These are phyloP conservation scores for Distichodus sexfasciatus DNA, from an alignment of 2,797 vertebrate species.

Conservation along the genomic window DNA sequence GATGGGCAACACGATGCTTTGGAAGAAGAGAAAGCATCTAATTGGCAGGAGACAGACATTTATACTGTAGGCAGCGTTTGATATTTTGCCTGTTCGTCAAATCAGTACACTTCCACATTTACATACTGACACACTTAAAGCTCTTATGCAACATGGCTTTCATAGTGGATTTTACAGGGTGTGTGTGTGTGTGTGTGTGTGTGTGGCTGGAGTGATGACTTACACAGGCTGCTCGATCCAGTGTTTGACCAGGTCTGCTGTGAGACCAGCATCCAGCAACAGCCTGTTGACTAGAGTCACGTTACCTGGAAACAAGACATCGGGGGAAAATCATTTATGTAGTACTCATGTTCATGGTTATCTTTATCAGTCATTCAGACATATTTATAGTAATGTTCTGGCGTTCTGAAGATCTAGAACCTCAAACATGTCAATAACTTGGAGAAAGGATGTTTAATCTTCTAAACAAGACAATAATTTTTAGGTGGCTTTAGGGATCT, in stretches of 20 bases:
- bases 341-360: not conserved
- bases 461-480: no score
- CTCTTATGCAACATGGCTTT: not conserved
- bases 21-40: constrained; percentile 19
- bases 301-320: constrained; percentile 59
- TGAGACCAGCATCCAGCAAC: constrained; percentile 91
- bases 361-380: not conserved
- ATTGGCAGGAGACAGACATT: constrained; percentile 4
- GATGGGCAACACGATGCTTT: constrained; percentile 9
- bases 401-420: no score
- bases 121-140: not conserved
- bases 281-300: constrained; percentile 81
- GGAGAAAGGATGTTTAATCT: no score
- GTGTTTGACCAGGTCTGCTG: constrained; percentile 83
- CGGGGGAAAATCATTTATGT: not conserved
- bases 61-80: not conserved
- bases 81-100: not conserved
- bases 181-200: no score
- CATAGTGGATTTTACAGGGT: constrained; percentile 1
- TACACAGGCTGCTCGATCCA: constrained; percentile 89
- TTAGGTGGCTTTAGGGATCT: no score
- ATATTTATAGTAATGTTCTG: no score
- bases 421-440: no score
- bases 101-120: not conserved
- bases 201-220: constrained; percentile 62